Evolutionary conservation across 2,113 vertebrate species (phyloP).

Genomic region (Rhegmatorhina hoffmannsi): DNA sequence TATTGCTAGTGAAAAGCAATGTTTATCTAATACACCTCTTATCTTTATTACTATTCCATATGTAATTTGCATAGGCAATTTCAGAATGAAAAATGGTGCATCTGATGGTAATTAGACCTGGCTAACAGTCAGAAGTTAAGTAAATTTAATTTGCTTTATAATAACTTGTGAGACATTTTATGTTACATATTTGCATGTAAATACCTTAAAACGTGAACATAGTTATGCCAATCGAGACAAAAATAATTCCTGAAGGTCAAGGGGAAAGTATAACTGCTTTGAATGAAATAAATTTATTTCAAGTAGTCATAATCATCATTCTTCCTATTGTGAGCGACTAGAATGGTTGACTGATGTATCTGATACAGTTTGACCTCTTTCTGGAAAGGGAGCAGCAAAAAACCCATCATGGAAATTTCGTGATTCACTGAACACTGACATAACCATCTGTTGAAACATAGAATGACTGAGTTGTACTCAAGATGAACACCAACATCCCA

Average conservation of each 20-base stretch:
- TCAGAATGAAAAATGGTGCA: neutral
- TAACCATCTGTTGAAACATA: slow-evolving; percentile 36
- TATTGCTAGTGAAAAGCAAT: neutral
- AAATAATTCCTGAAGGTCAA: neutral
- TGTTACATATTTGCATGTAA: neutral
- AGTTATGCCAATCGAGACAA: neutral
- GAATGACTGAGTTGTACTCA: neutral
- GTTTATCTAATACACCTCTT: neutral
- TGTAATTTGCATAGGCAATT: neutral
- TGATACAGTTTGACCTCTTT: slow-evolving; percentile 20
- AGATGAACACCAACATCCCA: neutral
- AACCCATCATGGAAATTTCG: slow-evolving; percentile 4
- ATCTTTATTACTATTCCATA: neutral
- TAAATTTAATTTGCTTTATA: neutral
- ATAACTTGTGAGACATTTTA: neutral
- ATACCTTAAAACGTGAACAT: neutral
- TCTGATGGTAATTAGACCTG: neutral
- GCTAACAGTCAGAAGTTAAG: neutral
- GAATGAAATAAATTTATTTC: neutral
- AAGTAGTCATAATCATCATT: neutral
- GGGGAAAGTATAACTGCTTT: neutral
- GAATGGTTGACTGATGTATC: neutral
- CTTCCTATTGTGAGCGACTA: neutral
- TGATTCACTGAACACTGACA: slow-evolving; percentile 48
- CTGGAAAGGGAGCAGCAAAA: neutral